Base-by-base conservation (phyloP, 2,113 vertebrate species). In the Leucopsar rothschildi region DNA sequence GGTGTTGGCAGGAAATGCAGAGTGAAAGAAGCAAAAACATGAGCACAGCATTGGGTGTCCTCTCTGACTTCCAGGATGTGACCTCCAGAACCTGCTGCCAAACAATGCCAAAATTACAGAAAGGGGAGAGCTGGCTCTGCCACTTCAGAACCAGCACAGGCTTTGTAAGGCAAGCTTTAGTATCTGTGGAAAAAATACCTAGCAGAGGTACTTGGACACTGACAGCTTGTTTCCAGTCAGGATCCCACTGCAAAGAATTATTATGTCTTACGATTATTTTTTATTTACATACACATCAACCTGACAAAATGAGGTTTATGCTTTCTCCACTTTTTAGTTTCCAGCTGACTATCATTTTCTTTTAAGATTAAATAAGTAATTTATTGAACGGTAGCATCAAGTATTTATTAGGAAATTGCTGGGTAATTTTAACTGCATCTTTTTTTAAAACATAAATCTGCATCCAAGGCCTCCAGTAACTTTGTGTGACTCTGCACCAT, bases 401-500 rank as follows among this genome's bases (percentile, higher is more conserved):
- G 92, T 92, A 93, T 92, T 92, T 97, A 97, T 96, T 96, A 96
- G 93, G 66, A 96, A 97, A 97, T 97, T 95, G 81, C 90, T 94
- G 85, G 89, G 50, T 96, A 97, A 97, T 97, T 97, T 96, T 93
- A 96, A 95, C 89, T 77, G 76, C 84, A 95, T 97, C 94, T 97
- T 98, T 94, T 95, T 93, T 94, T 73, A 73, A 86, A 95, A 75
- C 92, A 95, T 97, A 98, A 97, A 97, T 98, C 97, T 97, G 97
- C 94, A 96, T 96, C 96, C 92, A 96, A 97, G 96, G 96, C 97
- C 96, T 97, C 97, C 85, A 92, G 98, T 98, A 98, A 98, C 96
- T 97, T 98, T 98, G 98, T 98, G 97, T 73, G 96, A 98, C 98
- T 98, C 97, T 96, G 97, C 98, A 97, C 96, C 97, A 98, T 98